Percentiles rank a stretch among this genome's conserved stretches.
phyloP scores from a whole-genome alignment of 2,888 invertebrate genomes.

The Melieria crassipennis region DNA sequence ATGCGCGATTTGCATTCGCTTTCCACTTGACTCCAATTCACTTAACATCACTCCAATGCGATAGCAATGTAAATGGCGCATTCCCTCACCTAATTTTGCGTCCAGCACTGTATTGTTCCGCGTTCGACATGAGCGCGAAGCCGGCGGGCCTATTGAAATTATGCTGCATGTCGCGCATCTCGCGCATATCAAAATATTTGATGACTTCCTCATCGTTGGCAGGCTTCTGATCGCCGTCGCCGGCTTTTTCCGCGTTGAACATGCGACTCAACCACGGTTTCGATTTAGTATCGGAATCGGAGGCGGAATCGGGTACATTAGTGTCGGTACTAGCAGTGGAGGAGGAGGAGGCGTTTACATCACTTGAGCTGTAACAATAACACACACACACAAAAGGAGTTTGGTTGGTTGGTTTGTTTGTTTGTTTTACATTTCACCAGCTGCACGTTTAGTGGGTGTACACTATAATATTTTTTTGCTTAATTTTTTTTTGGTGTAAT shows the following conservation, averaged over 20 bases:
- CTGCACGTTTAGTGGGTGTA: too few relatives aligned
- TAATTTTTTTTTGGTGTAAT: too few relatives aligned
- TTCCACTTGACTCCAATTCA: too few relatives aligned
- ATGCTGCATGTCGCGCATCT: slow-evolving; percentile 52
- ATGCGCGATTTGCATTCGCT: too few relatives aligned
- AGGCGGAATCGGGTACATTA: slow-evolving; percentile 54
- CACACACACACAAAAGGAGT: slow-evolving; percentile 42
- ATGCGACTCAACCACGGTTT: slow-evolving; percentile 66
- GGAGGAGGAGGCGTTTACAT: slow-evolving; percentile 59
- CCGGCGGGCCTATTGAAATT: slow-evolving; percentile 65
- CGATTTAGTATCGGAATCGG: slow-evolving; percentile 54
- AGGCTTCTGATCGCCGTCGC: slow-evolving; percentile 41
- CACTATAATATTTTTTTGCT: too few relatives aligned
- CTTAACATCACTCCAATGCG: too few relatives aligned
- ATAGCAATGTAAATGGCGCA: not conserved
- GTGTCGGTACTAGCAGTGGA: slow-evolving; percentile 53
- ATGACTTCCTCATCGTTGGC: slow-evolving; percentile 46
- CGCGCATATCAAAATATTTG: slow-evolving; percentile 62
- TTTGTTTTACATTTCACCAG: not conserved
- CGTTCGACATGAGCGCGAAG: slow-evolving; percentile 58
- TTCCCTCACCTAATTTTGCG: slow-evolving; percentile 68
- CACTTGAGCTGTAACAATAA: slow-evolving; percentile 64
- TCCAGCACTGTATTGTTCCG: slow-evolving; percentile 62
- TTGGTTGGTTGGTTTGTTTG: slow-evolving; percentile 41
- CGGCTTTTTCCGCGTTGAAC: slow-evolving; percentile 55